Evolutionary conservation across 2,797 vertebrate genomes (phyloP), one percentile per base, ranked within the genome.

Genomic region (Gambelia wislizenii): DNA sequence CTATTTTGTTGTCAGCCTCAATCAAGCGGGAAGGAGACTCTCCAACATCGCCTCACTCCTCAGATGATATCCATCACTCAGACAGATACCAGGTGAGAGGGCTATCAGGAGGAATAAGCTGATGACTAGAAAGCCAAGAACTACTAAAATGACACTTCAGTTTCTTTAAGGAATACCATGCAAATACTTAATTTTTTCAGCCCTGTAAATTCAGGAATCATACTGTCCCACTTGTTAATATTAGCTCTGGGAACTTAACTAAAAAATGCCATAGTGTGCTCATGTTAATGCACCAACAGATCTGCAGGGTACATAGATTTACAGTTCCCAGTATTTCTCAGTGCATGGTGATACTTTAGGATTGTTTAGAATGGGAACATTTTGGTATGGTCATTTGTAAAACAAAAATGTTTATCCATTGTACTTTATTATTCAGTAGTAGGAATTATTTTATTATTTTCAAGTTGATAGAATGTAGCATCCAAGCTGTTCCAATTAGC

Each of bases 11-110:
- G 98, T 99, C 98, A 4, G 98, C 99, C 95, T 98, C 99, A 96
- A 99, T 99, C 98, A 99, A 99, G 97, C 98, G 99, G 83, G 99
- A 99, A 98, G 99, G 99, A 93, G 99, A 99, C 95, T 99, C 99
- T 96, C 99, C 99, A 0, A 99, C 98, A 59, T 99, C 99, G 20
- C 99, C 99, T 70, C 98, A 99, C 95, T 99, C 99, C 49, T 99
- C 98, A 78, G 99, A 99, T 74, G 99, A 99, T 93, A 98, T 98
- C 94, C 99, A 99, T 97, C 99, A 99, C 95, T 99, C 99, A 70
- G 99, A 99, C 98, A 98, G 99, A 98, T 99, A 99, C 97, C 99
- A 99, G 99, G 99, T 99, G 98, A 98, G 97, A 78, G 42, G 59
- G 94, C 85, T 87, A 92, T 61, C 87, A 9, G 0, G 88, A 86